Evolutionary conservation across 1,140 invertebrate genomes (phyloP).

Genomic region (Hyphantria cunea): DNA sequence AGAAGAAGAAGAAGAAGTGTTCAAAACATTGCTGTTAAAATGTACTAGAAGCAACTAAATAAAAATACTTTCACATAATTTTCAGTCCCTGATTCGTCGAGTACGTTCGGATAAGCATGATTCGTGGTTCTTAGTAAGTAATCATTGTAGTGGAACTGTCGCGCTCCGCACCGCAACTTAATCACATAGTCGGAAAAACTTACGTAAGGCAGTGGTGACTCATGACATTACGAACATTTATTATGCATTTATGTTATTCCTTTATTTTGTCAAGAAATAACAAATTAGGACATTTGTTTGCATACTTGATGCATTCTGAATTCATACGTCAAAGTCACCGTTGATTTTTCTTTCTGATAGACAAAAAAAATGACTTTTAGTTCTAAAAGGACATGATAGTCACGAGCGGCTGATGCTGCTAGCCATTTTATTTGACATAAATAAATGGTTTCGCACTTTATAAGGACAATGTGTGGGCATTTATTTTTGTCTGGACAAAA

Average conservation of each 20-base stretch:
- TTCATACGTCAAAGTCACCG: slow-evolving; percentile 16
- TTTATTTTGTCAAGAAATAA: slow-evolving; percentile 11
- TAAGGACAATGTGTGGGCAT: slow-evolving; percentile 2
- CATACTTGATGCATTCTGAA: slow-evolving; percentile 12
- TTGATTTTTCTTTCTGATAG: slow-evolving; percentile 37
- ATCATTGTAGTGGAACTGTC: no score
- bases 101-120: no score
- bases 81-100: no score
- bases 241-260: background rate
- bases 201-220: no score
- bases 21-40: no score
- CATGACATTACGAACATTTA: no score
- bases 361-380: slow-evolving; percentile 66
- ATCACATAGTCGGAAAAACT: no score
- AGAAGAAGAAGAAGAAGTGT: no score
- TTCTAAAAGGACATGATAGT: slow-evolving; percentile 54
- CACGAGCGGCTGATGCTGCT: slow-evolving; percentile 50
- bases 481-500: slow-evolving; percentile 1
- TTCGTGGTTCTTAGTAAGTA: no score
- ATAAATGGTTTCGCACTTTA: slow-evolving; percentile 44
- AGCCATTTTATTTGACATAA: slow-evolving; percentile 57
- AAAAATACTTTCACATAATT: no score
- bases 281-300: slow-evolving; percentile 24
- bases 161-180: no score
- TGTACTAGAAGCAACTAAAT: no score